Base-by-base conservation (phyloP, 2,113 vertebrate species). In the Corapipo altera region DNA sequence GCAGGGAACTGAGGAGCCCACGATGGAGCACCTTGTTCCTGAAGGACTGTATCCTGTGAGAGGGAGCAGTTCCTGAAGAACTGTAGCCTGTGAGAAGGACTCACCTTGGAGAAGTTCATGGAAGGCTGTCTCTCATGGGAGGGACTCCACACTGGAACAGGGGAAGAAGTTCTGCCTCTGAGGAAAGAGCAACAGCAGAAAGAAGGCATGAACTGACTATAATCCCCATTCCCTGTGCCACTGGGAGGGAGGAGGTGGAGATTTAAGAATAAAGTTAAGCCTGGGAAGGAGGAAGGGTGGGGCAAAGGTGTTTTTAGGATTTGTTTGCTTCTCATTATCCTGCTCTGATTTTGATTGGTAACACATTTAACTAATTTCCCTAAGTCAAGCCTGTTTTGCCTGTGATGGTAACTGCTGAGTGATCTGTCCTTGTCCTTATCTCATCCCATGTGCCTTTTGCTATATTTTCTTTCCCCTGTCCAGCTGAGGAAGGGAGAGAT, bases 101-200 rank as follows among this genome's bases (percentile, higher is more conserved):
- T 57, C 26, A 10, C 0, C 0, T 2, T 57, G 8, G 20, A 43
- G 20, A 41, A 41, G 32, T 33, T 57, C 14, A 33, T 12, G 18
- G 35, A 35, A 11, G 30, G 17, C 32, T 72, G 32, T 73, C 17
- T 51, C 22, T 18, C 15, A 4, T 5, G 35, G 35, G 51, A 66
- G 26, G 32, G 9, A 33, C 24, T 17, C 23, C 7, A 4, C 24
- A 14, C 41, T 32, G 35, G 35, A 49, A 35, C 66, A 80, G 67
- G 26, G 57, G 10, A 71, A 27, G 84, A 18, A 49, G 9, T 51
- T 51, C 26, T 70, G 22, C 22, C 33, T 1, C 52, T 46, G 44
- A 19, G 11, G 33, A 61, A 8, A 35, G 32, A 58, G 8, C 35
- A 57, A 41, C 49, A 43, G 41, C 41, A 35, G 17, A 26, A 87